A percentile compares a stretch with the other conserved stretches of the same genome.
These are phyloP conservation scores for Porites cylindrica DNA, from an alignment of 92 coral and sea anemone species.

Conservation along the genomic window DNA sequence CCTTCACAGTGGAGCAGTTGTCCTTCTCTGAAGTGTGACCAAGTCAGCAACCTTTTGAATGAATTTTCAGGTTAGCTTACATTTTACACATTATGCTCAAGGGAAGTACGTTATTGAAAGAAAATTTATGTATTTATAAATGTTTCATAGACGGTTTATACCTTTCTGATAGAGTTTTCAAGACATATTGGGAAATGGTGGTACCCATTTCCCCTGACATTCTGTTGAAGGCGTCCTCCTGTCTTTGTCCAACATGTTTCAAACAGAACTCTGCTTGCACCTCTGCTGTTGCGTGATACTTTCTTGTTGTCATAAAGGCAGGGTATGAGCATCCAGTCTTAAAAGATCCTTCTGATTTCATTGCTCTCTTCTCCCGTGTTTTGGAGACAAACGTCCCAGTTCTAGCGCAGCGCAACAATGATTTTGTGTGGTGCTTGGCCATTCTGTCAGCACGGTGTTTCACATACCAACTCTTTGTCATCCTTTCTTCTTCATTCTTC, in stretches of 20 bases:
- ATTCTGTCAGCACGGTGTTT: slow-evolving; percentile 21
- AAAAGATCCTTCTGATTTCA: slow-evolving; percentile 50
- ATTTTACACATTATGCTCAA: too few species aligned
- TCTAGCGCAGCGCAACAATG: slow-evolving; percentile 39
- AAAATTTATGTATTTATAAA: too few species aligned
- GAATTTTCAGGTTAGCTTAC: too few species aligned
- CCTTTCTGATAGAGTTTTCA: too few species aligned
- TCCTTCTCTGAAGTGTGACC: too few species aligned
- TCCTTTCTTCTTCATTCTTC: background rate
- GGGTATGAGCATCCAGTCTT: slow-evolving; percentile 48
- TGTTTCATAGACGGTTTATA: too few species aligned
- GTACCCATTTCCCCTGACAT: slow-evolving; percentile 43
- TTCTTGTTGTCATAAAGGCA: slow-evolving; percentile 44
- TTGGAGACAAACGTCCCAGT: slow-evolving; percentile 30
- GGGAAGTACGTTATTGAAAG: too few species aligned
- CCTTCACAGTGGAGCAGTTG: too few species aligned
- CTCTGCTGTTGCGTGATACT: slow-evolving; percentile 17
- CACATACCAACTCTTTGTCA: slow-evolving; percentile 9
- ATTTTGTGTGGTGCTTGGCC: slow-evolving; percentile 4
- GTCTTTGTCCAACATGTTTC: slow-evolving; percentile 50
- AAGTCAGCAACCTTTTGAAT: too few species aligned
- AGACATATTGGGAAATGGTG: too few species aligned
- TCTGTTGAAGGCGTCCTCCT: slow-evolving; percentile 17
- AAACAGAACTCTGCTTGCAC: slow-evolving; percentile 53
- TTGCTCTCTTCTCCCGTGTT: slow-evolving; percentile 19